Percentiles rank a stretch among this genome's conserved stretches.
Conservation (phyloP, 2,113 vertebrate genomes). For the Hemiprocne comata region DNA sequence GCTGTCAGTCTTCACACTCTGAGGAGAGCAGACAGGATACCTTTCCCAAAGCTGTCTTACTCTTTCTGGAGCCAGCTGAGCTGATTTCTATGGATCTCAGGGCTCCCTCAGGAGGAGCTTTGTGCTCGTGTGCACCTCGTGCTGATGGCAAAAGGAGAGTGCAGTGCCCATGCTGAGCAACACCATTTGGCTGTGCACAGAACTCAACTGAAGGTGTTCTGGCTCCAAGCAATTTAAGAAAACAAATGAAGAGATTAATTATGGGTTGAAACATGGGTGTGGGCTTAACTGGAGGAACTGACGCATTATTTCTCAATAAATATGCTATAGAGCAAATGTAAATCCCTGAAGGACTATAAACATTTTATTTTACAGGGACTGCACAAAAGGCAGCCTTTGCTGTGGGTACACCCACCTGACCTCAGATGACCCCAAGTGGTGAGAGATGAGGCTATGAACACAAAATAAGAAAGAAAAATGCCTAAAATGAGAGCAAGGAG, state of each 20-base stretch:
- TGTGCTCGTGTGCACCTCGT: not conserved
- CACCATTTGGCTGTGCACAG: not conserved
- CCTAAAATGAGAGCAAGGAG: not conserved
- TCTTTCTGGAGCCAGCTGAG: not conserved
- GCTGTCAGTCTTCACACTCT: not conserved
- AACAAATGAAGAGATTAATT: conserved; percentile 5
- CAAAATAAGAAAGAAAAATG: not conserved
- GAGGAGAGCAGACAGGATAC: not conserved
- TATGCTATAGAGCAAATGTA: not conserved
- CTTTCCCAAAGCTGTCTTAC: not conserved
- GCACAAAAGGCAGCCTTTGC: conserved; percentile 7
- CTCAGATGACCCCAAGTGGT: not conserved
- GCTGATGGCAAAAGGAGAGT: not conserved
- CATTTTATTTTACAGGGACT: not conserved
- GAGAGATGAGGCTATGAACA: not conserved
- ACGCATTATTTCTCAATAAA: conserved; percentile 3
- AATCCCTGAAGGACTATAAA: conserved; percentile 4
- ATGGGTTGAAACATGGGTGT: not conserved
- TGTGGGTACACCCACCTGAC: not conserved
- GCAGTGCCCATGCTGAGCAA: not conserved
- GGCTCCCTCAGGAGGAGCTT: not conserved
- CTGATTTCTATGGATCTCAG: not conserved
- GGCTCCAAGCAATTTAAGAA: not conserved
- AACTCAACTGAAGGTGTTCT: not conserved
- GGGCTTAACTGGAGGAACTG: not conserved